A percentile compares a stretch with the other conserved stretches of the same genome.
Evolutionary conservation across 2,113 vertebrate genomes (phyloP).

Genomic region (Dendrocopos noguchii): DNA sequence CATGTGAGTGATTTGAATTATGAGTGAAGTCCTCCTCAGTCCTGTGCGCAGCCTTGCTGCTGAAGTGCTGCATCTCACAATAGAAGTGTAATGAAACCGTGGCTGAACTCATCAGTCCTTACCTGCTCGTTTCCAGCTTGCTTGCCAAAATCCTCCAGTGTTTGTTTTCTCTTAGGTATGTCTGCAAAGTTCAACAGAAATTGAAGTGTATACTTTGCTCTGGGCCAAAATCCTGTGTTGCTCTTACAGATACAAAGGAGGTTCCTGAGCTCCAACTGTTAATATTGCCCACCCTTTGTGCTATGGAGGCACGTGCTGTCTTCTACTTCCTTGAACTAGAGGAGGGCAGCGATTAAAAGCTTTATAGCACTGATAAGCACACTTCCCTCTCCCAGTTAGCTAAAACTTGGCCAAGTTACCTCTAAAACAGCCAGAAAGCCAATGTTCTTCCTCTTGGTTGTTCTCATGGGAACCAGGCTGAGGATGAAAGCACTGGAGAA

Average conservation of each 20-base stretch:
- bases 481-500: neutral
- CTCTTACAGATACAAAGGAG: neutral
- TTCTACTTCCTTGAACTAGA: neutral
- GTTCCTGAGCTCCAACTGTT: neutral
- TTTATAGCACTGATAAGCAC: neutral
- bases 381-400: neutral
- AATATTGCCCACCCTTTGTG: neutral
- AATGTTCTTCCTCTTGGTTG: neutral
- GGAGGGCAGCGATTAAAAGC: neutral
- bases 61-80: neutral
- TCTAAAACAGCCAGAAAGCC: neutral
- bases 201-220: constrained; percentile 1
- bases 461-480: neutral
- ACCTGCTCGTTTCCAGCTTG: neutral
- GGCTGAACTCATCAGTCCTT: neutral
- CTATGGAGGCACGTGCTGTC: neutral
- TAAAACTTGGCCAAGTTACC: neutral
- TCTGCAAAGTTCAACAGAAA: neutral
- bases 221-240: neutral
- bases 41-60: neutral
- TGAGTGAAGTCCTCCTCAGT: neutral
- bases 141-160: neutral
- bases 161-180: neutral
- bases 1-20: neutral
- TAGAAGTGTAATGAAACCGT: neutral